Percentiles rank a stretch among this genome's conserved stretches.
Evolutionary conservation across 37 sponge, comb jelly and placozoan species (phyloP).

Genomic region (Crambe crambe): DNA sequence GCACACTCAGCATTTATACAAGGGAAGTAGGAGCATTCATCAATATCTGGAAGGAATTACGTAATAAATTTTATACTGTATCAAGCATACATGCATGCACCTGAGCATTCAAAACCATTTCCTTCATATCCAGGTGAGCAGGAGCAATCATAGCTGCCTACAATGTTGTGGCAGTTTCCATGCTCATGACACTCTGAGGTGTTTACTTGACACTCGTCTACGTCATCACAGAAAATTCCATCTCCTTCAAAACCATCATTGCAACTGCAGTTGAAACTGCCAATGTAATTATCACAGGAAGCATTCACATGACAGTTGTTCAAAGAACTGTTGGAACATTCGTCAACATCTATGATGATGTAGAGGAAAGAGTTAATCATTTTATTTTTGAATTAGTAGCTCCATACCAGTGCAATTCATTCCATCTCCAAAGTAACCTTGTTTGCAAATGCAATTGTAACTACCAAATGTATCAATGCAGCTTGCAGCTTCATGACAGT

Average conservation of each 20-base stretch:
- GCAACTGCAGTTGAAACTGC: conserved; percentile 42
- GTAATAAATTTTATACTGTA: not conserved
- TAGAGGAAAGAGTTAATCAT: no score
- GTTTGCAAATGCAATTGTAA: no score
- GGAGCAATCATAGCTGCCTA: conserved; percentile 54
- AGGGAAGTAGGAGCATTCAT: not conserved
- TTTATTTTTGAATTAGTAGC: no score
- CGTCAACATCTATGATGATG: no score
- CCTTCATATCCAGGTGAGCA: conserved; percentile 34
- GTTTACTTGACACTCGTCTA: conserved; percentile 50
- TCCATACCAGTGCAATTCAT: no score
- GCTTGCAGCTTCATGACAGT: no score
- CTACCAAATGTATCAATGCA: no score
- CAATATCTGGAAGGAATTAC: not conserved
- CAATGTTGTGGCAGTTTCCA: conserved; percentile 48
- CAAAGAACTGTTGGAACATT: no score
- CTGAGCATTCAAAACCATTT: conserved; percentile 2
- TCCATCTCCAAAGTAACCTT: no score
- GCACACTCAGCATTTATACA: conserved; percentile 28
- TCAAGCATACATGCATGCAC: not conserved
- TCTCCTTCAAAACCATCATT: conserved; percentile 34
- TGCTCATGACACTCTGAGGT: conserved; percentile 23
- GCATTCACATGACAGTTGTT: conserved; percentile 24
- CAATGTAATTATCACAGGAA: conserved; percentile 24
- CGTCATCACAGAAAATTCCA: conserved; percentile 52